These are phyloP conservation scores for Solea senegalensis DNA, from an alignment of 2,113 vertebrate species.

Conservation along the genomic window DNA sequence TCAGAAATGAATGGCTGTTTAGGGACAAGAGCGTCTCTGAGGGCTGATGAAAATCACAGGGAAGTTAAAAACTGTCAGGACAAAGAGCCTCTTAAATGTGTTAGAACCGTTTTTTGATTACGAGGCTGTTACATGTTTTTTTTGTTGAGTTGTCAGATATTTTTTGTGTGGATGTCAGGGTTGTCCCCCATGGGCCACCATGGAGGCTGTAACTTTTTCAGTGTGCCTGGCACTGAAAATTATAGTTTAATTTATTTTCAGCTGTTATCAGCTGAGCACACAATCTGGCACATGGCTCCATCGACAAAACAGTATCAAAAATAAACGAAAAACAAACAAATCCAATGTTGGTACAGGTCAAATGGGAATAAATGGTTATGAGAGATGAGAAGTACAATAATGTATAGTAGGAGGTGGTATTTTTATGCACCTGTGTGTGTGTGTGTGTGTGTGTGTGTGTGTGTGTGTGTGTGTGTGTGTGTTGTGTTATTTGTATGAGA, in stretches of 20 bases:
- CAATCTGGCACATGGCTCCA: not conserved
- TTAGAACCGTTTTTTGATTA: not conserved
- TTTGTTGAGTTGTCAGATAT: constrained; percentile 39
- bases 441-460: too few species aligned
- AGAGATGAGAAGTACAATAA: too few species aligned
- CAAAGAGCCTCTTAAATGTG: not conserved
- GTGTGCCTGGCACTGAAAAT: not conserved
- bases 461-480: too few species aligned
- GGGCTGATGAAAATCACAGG: constrained; percentile 16
- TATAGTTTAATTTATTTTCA: not conserved
- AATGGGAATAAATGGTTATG: not conserved
- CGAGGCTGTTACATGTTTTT: not conserved
- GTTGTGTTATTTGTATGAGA: too few species aligned
- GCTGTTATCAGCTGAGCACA: constrained; percentile 1
- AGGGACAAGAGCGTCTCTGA: not conserved
- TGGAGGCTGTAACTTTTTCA: too few species aligned
- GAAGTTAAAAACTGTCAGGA: constrained; percentile 13
- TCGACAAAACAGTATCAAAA: not conserved
- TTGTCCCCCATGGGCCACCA: constrained; percentile 16
- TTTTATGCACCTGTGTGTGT: too few species aligned
- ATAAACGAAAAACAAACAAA: not conserved
- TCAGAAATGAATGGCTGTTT: constrained; percentile 16
- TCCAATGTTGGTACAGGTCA: not conserved
- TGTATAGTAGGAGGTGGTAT: too few species aligned
- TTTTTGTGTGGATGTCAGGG: not conserved